Conservation (phyloP, 2,113 vertebrate species). For the Abramis brama region DNA sequence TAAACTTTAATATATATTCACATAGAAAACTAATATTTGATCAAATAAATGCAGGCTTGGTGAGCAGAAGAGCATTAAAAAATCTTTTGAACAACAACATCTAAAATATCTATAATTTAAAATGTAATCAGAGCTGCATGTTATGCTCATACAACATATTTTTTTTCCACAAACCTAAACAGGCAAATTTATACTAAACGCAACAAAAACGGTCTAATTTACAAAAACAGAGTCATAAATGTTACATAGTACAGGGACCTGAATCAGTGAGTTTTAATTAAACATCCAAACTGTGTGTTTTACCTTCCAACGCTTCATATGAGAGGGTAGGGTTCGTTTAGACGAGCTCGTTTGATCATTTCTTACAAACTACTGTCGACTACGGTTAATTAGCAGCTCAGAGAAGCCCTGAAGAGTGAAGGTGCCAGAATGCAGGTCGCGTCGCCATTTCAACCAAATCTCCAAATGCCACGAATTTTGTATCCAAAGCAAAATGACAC, state of each 20-base stretch:
- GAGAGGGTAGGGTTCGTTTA: background rate
- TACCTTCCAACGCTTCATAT: background rate
- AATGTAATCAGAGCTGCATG: background rate
- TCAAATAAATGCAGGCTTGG: background rate
- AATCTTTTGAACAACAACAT: no score
- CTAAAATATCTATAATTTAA: background rate
- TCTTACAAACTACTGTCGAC: background rate
- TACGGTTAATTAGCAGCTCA: background rate
- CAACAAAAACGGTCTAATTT: background rate
- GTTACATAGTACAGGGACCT: background rate
- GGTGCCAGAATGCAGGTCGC: background rate
- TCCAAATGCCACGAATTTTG: conserved; percentile 38
- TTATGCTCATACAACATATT: background rate
- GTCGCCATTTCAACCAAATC: background rate
- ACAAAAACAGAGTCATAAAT: background rate
- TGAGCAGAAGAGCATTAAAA: background rate
- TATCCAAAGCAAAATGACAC: background rate
- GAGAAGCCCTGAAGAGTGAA: background rate
- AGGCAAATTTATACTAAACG: background rate
- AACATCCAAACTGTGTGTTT: background rate
- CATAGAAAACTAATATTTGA: background rate
- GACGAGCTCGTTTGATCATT: background rate
- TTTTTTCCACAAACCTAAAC: background rate
- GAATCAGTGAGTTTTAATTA: background rate
- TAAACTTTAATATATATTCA: background rate